Evolutionary conservation across 2,113 vertebrate species (phyloP), one percentile per base, ranked within the genome.

Genomic region (Leiothrix lutea): DNA sequence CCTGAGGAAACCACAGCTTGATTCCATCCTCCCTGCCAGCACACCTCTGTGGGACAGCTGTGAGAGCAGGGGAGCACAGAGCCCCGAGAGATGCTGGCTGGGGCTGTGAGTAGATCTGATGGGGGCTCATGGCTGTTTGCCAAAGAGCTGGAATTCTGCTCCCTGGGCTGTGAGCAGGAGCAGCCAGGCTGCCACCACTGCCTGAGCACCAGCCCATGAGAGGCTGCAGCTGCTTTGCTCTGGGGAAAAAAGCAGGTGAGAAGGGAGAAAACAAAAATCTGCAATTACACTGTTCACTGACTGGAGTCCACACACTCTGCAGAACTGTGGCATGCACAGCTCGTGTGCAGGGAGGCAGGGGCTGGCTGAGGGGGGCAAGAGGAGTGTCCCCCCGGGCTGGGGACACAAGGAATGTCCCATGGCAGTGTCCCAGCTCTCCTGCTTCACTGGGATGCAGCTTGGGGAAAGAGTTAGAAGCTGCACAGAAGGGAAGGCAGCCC

Each of bases 191-290:
- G 88, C 71, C 71, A 80, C 29, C n/a, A 6, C 47, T 33, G 28
- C 81, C 64, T 2, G 3, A 26, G 61, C 4, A 48, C 2, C 14
- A 61, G 53, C 23, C 58, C 56, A 10, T 8, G 58, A 29, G 42
- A 84, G 22, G 69, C 54, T 81, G 80, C 80, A 92, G 83, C 77
- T 89, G 86, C 72, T 92, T 77, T 86, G 91, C 74, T 93, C 26
- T 54, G 66, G 66, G 94, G 78, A 5, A 0, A 75, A 75, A 88
- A 69, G 44, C 75, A 66, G 35, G 82, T 42, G 67, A 73, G 77
- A 60, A 73, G 61, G 40, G 51, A 71, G 38, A 91, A 91, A 56
- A 44, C 36, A 78, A 89, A 78, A 74, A 38, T 21, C 70, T 78
- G 47, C 56, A 8, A 11, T 51, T 47, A 87, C 22, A 22, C 90